A percentile compares a stretch with the other conserved stretches of the same genome.
Evolutionary conservation across 2,113 vertebrate species (phyloP).

Genomic region (Channa maculata): DNA sequence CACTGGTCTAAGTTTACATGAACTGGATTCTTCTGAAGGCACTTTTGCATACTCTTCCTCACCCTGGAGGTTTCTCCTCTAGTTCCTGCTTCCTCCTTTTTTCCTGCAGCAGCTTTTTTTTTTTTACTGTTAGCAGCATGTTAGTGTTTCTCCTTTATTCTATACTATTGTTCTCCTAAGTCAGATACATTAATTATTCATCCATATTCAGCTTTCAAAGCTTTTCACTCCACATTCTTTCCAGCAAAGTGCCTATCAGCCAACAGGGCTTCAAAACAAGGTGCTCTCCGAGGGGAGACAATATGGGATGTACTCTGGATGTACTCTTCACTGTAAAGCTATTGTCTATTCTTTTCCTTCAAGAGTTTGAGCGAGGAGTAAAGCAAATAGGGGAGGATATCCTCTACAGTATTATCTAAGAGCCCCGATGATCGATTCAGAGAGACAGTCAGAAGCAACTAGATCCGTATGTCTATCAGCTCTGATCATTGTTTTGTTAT

Average conservation of each 20-base stretch:
- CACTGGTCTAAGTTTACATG: constrained; percentile 8
- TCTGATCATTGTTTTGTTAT: constrained; percentile 58
- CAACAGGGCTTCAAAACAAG: constrained; percentile 74
- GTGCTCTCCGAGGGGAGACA: constrained; percentile 66
- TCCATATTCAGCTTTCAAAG: constrained; percentile 78
- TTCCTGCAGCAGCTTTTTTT: constrained; percentile 58
- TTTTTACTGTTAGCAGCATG: constrained; percentile 58
- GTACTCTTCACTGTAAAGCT: constrained; percentile 56
- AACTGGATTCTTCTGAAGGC: constrained; percentile 49
- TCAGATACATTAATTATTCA: constrained; percentile 81
- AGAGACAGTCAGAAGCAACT: constrained; percentile 28
- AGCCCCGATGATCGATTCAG: constrained; percentile 38
- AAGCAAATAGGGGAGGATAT: constrained; percentile 53
- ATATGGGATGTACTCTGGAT: constrained; percentile 67
- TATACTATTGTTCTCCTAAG: constrained; percentile 80
- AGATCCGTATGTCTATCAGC: constrained; percentile 40
- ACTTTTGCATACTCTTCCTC: constrained; percentile 47
- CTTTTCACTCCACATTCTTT: constrained; percentile 70
- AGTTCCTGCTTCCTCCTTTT: constrained; percentile 42
- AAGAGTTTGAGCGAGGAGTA: constrained; percentile 41
- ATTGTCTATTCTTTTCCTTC: constrained; percentile 54
- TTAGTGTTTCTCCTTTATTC: constrained; percentile 73
- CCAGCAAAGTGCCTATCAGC: constrained; percentile 78
- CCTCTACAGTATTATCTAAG: constrained; percentile 45
- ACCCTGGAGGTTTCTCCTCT: constrained; percentile 57